Conservation (phyloP, 1,140 invertebrate species). For the Scaptomyza montana region DNA sequence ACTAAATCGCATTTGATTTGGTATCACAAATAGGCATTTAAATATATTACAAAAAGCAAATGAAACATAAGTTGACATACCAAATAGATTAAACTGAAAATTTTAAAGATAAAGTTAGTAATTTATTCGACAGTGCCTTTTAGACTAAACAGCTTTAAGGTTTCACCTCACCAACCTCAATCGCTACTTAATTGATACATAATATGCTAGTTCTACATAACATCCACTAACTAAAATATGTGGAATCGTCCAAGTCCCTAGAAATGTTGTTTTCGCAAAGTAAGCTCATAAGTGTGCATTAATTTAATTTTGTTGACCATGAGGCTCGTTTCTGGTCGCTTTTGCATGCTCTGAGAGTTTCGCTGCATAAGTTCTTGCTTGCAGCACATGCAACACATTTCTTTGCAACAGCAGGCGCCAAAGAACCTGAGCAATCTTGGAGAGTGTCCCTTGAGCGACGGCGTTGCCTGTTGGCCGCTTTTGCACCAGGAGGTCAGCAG, state of each 20-base stretch:
- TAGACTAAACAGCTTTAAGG: too few species aligned
- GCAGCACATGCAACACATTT: neutral
- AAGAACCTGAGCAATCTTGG: neutral
- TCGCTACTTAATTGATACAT: too few species aligned
- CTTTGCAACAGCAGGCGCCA: neutral
- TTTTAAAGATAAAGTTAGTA: too few species aligned
- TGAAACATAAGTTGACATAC: too few species aligned
- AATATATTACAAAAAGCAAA: too few species aligned
- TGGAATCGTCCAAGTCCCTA: neutral
- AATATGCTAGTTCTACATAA: too few species aligned
- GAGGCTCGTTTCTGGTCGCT: neutral
- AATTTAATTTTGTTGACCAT: neutral
- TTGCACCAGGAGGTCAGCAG: neutral
- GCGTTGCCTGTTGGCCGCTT: neutral
- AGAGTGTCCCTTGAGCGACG: neutral
- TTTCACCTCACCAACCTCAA: too few species aligned
- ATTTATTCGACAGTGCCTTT: too few species aligned
- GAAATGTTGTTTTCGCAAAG: neutral
- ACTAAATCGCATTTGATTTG: neutral
- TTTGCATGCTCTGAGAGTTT: neutral
- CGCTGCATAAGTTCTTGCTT: neutral
- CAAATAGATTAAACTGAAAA: too few species aligned
- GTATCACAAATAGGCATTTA: neutral
- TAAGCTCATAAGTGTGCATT: neutral
- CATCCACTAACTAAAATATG: too few species aligned